A percentile compares a stretch with the other conserved stretches of the same genome.
phyloP scores from a whole-genome alignment of 2,888 invertebrate species.

The Coenonympha arcania region DNA sequence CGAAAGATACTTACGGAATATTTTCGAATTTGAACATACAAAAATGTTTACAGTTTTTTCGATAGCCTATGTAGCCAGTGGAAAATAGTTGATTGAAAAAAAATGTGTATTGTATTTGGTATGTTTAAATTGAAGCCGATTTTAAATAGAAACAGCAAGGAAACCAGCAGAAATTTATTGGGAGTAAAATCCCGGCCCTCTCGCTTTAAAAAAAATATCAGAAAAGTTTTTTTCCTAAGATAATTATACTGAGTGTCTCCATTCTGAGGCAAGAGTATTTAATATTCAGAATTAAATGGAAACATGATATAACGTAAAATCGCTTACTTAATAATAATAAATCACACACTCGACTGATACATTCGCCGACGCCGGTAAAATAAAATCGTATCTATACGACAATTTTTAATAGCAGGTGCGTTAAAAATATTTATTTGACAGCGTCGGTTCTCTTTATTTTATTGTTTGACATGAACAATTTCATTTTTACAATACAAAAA shows the following conservation, averaged over 20 bases:
- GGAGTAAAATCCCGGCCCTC: too few relatives aligned
- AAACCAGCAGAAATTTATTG: too few relatives aligned
- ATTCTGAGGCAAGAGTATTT: neutral
- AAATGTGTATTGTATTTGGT: too few relatives aligned
- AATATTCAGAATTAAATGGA: neutral
- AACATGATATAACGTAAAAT: conserved; percentile 11
- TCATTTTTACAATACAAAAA: neutral
- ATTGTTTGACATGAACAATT: conserved; percentile 11
- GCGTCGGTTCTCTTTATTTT: conserved; percentile 9
- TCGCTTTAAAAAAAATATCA: neutral
- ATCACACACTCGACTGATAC: conserved; percentile 17
- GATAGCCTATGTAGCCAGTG: too few relatives aligned
- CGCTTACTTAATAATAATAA: conserved; percentile 19
- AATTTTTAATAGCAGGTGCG: conserved; percentile 24
- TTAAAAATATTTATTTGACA: conserved; percentile 24
- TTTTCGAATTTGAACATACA: too few relatives aligned
- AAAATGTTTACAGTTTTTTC: too few relatives aligned
- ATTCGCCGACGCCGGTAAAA: conserved; percentile 7
- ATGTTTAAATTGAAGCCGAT: too few relatives aligned
- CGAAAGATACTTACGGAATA: too few relatives aligned
- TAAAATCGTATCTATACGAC: conserved; percentile 17
- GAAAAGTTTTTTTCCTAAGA: too few relatives aligned
- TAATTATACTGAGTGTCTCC: too few relatives aligned
- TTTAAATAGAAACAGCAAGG: too few relatives aligned
- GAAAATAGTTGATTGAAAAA: too few relatives aligned